Conservation (phyloP, 2,888 invertebrate species). For the Chrysolina haemoptera region DNA sequence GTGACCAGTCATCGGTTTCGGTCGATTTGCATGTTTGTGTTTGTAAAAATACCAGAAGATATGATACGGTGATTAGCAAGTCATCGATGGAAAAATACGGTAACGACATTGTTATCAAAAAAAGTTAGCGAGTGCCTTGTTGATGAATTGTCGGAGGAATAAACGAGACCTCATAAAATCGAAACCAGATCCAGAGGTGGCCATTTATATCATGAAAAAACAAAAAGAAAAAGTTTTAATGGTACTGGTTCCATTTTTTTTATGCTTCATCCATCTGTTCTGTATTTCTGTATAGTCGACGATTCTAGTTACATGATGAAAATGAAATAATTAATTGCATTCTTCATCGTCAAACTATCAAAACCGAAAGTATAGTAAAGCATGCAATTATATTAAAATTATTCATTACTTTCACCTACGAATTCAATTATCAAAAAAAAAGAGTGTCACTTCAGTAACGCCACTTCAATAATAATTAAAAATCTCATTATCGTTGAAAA, state of each 20-base stretch:
- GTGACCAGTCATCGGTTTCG: constrained; percentile 4
- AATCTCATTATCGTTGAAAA: neutral
- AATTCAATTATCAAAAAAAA: constrained; percentile 6
- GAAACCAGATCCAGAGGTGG: neutral
- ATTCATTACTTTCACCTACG: neutral
- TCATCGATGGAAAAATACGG: neutral
- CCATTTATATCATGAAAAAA: too few relatives aligned
- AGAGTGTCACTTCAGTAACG: constrained; percentile 27
- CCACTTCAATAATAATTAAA: neutral
- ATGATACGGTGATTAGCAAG: constrained; percentile 2
- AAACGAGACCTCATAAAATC: neutral
- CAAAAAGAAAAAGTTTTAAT: too few relatives aligned
- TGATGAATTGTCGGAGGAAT: neutral
- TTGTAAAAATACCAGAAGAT: neutral
- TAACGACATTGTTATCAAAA: neutral
- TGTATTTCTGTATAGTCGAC: neutral
- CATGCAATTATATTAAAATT: neutral
- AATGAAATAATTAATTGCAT: neutral
- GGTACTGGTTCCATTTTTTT: neutral
- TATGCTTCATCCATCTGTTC: neutral
- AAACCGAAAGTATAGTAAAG: neutral
- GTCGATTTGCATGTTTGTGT: constrained; percentile 5
- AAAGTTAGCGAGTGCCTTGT: neutral
- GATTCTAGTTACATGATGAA: neutral
- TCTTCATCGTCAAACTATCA: neutral